Conservation (phyloP, 2,797 vertebrate genomes). For the Gambusia yucatana region DNA sequence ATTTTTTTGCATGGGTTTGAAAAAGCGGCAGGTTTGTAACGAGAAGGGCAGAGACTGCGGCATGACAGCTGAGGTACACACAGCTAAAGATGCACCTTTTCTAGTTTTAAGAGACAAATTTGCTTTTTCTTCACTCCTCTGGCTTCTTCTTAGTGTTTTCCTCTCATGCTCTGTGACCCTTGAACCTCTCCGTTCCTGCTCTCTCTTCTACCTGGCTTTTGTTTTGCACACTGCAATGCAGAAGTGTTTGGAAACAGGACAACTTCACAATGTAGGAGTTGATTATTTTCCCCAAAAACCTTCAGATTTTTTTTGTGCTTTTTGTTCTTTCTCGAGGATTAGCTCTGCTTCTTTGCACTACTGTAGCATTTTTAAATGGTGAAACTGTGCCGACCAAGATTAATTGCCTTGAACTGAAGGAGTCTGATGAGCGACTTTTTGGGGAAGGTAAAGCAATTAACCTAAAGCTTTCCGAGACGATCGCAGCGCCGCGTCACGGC, state of each 20-base stretch:
- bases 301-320: neutral
- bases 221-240: conserved; percentile 27
- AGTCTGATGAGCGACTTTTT: neutral
- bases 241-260: conserved; percentile 63
- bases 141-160: conserved; percentile 22
- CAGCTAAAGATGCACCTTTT: conserved; percentile 26
- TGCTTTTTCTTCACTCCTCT: conserved; percentile 60
- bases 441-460: neutral
- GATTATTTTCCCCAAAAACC: neutral
- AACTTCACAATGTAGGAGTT: conserved; percentile 10
- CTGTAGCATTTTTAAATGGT: conserved; percentile 3
- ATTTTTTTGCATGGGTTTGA: neutral
- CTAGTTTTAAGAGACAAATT: conserved; percentile 44
- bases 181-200: conserved; percentile 46
- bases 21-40: conserved; percentile 24
- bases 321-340: neutral
- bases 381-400: neutral
- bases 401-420: conserved; percentile 3
- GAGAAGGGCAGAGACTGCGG: conserved; percentile 41
- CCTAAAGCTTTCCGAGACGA: neutral
- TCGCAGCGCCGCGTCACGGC: neutral
- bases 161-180: conserved; percentile 47
- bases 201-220: conserved; percentile 14
- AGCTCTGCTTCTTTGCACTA: neutral
- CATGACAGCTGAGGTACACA: conserved; percentile 19